Conservation (phyloP, 1,140 invertebrate genomes). For the Dysdera silvatica region DNA sequence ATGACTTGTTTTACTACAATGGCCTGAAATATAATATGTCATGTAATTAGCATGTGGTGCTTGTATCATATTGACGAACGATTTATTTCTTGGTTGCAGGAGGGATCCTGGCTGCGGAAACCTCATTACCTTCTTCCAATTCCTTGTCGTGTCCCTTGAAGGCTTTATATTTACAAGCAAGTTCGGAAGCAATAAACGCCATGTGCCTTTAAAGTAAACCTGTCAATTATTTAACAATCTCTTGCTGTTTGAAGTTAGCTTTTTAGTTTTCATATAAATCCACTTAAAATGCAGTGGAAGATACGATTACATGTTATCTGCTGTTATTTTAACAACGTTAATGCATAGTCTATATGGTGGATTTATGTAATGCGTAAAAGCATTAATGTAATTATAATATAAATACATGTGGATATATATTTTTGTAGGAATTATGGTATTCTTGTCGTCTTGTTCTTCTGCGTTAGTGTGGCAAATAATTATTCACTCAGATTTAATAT, state of each 20-base stretch:
- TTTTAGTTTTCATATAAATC: background rate
- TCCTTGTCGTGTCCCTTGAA: conserved; percentile 78
- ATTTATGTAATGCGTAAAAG: background rate
- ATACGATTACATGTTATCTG: background rate
- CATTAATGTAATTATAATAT: background rate
- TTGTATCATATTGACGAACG: no score
- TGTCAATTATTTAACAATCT: background rate
- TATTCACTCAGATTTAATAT: conserved; percentile 95
- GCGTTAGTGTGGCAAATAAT: conserved; percentile 89
- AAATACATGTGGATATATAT: conserved; percentile 7
- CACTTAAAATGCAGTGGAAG: background rate
- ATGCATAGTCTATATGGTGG: no score
- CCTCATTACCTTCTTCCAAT: conserved; percentile 87
- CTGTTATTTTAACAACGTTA: background rate
- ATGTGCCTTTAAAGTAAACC: conserved; percentile 49
- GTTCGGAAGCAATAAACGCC: conserved; percentile 66
- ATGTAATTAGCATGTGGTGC: no score
- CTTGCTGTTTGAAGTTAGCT: background rate
- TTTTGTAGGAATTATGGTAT: conserved; percentile 67
- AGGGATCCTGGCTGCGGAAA: conserved; percentile 85
- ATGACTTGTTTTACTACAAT: no score
- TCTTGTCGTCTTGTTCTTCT: conserved; percentile 83
- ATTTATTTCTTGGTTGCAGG: conserved; percentile 53
- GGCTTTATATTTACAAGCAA: conserved; percentile 85
- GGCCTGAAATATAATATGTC: no score